Evolutionary conservation across 37 sponge, comb jelly and placozoan genomes (phyloP).

Genomic region (Theonella swinhoei): DNA sequence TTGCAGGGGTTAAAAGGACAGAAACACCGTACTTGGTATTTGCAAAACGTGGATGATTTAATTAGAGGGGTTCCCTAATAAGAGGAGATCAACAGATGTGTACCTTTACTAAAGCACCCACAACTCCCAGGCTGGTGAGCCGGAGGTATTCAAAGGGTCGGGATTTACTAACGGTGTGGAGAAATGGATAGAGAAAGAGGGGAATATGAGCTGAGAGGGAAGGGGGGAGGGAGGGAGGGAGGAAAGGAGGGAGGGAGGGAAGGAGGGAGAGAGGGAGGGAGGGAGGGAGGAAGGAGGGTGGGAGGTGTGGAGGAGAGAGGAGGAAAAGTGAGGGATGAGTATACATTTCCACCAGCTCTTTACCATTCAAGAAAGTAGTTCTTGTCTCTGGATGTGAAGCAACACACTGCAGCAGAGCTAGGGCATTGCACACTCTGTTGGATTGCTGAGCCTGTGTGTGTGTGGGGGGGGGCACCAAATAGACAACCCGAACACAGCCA

Average conservation of each 20-base stretch:
- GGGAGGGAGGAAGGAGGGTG: neutral
- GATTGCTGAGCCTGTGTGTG: conserved; percentile 86
- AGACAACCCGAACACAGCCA: neutral
- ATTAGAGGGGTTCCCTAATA: neutral
- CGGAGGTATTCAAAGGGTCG: conserved; percentile 96
- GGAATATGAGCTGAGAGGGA: conserved; percentile 86
- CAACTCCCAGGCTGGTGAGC: conserved; percentile 95
- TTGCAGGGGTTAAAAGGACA: neutral
- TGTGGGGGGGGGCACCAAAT: neutral
- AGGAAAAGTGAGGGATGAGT: neutral
- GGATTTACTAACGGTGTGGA: conserved; percentile 92
- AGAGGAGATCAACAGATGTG: neutral
- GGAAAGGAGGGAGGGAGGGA: neutral
- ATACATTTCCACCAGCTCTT: no score
- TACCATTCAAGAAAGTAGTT: conserved; percentile 87
- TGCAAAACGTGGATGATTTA: neutral
- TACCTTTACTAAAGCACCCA: conserved; percentile 98
- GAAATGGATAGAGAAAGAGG: conserved; percentile 93
- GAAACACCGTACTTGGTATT: neutral
- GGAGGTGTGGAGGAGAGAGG: neutral
- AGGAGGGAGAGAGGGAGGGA: conserved; percentile 8
- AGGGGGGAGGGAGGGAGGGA: neutral
- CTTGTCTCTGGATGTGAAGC: conserved; percentile 97
- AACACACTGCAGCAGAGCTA: conserved; percentile 96
- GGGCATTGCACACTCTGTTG: conserved; percentile 98